Evolutionary conservation across 2,888 invertebrate species (phyloP).

Genomic region (Drosophila birchii): DNA sequence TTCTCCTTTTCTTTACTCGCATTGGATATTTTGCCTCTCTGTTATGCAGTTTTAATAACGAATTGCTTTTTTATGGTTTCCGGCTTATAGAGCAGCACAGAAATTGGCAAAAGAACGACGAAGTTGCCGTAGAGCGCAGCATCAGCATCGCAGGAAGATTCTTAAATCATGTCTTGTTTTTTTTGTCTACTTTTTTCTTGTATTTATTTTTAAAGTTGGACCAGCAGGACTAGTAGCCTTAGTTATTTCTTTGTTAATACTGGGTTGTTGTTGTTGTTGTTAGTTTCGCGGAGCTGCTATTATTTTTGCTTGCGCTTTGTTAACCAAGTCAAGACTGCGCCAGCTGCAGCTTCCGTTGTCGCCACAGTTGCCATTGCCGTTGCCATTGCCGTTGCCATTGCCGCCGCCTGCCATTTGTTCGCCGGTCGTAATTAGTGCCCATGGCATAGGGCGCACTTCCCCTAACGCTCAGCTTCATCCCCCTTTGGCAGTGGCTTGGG

Average conservation of each 20-base stretch:
- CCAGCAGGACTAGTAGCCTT: background rate
- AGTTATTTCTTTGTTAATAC: constrained; percentile 24
- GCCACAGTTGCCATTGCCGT: constrained; percentile 64
- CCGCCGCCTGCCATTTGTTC: constrained; percentile 42
- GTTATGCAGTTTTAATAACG: constrained; percentile 76
- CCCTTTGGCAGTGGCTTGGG: constrained; percentile 4
- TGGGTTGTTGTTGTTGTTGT: constrained; percentile 34
- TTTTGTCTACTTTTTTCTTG: background rate
- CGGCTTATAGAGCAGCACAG: constrained; percentile 69
- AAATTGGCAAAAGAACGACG: constrained; percentile 72
- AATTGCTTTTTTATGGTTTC: constrained; percentile 79
- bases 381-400: constrained; percentile 49
- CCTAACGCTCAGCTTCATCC: constrained; percentile 42
- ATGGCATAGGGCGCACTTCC: constrained; percentile 77
- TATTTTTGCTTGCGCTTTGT: constrained; percentile 64
- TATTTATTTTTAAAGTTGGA: constrained; percentile 56
- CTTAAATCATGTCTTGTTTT: constrained; percentile 70
- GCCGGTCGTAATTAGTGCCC: constrained; percentile 75
- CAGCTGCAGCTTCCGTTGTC: constrained; percentile 75
- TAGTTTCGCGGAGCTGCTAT: constrained; percentile 38
- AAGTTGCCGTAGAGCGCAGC: constrained; percentile 43
- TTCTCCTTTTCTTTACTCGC: constrained; percentile 18
- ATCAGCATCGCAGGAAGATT: constrained; percentile 39
- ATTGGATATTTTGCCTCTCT: constrained; percentile 36
- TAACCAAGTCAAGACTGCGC: constrained; percentile 73